Conservation (phyloP, 1,140 invertebrate species). For the Lepidurus packardi region DNA sequence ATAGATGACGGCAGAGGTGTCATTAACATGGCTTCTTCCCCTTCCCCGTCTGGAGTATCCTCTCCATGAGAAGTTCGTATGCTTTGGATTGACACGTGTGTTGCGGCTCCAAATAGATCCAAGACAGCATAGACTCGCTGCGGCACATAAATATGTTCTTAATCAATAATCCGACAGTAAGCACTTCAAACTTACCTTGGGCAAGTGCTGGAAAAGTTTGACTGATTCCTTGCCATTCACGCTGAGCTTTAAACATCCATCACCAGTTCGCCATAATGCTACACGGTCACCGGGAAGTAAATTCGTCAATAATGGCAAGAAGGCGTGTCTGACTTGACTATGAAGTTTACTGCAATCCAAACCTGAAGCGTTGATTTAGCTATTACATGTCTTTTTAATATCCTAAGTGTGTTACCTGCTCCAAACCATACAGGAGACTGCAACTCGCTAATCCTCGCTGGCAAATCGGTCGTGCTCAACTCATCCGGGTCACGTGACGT, state of each 20-base stretch:
- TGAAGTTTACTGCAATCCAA: background rate
- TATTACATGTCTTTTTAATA: background rate
- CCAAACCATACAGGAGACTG: background rate
- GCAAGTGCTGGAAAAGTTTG: slow-evolving; percentile 10
- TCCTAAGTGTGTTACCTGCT: background rate
- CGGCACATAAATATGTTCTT: background rate
- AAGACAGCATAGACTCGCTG: background rate
- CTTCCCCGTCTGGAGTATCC: background rate
- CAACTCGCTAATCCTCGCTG: background rate
- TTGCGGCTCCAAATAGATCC: background rate
- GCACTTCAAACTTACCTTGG: background rate
- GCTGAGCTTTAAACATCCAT: background rate
- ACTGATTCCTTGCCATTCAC: background rate
- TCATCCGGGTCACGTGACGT: background rate
- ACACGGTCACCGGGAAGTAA: background rate
- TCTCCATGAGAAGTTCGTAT: background rate
- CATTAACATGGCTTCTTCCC: background rate
- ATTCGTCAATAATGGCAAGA: background rate
- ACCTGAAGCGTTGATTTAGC: background rate
- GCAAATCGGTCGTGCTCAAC: background rate
- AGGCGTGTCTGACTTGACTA: background rate
- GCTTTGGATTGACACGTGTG: background rate
- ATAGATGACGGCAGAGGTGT: slow-evolving; percentile 26
- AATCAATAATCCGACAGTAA: background rate
- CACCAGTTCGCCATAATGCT: background rate